These are phyloP conservation scores for Drosophila seclusa DNA, from an alignment of 2,888 invertebrate species.

Conservation along the genomic window DNA sequence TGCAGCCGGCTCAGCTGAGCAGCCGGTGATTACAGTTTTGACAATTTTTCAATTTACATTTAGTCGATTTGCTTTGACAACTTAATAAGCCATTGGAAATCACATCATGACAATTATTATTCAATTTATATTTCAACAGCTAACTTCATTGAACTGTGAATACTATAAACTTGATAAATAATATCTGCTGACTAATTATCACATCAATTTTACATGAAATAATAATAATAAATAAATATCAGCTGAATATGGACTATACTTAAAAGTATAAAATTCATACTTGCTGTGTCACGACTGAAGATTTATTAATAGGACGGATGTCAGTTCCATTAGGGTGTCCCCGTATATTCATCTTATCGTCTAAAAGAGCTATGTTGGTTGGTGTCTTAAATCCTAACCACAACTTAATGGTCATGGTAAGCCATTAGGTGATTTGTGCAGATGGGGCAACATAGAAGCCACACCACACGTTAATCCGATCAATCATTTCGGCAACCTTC, in stretches of 20 bases:
- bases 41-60: constrained; percentile 8
- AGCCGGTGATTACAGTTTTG: neutral
- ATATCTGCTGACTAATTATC: neutral
- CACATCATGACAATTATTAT: neutral
- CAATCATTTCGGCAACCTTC: constrained; percentile 44
- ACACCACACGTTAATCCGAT: constrained; percentile 30
- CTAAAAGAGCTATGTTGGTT: neutral
- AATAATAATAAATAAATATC: neutral
- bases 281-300: neutral
- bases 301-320: neutral
- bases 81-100: neutral
- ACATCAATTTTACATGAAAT: neutral
- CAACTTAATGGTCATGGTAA: neutral
- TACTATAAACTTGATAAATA: neutral
- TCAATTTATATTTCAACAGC: neutral
- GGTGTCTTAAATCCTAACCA: neutral
- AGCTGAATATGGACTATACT: neutral
- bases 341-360: constrained; percentile 1
- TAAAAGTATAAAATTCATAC: too few relatives aligned
- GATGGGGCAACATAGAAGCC: neutral
- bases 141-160: neutral
- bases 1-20: neutral
- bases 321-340: neutral
- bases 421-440: constrained; percentile 29
- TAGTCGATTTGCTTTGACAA: neutral